Percentiles rank a stretch among this genome's conserved stretches.
Evolutionary conservation across 2,797 vertebrate species (phyloP).

Genomic region (Sus cebifrons): DNA sequence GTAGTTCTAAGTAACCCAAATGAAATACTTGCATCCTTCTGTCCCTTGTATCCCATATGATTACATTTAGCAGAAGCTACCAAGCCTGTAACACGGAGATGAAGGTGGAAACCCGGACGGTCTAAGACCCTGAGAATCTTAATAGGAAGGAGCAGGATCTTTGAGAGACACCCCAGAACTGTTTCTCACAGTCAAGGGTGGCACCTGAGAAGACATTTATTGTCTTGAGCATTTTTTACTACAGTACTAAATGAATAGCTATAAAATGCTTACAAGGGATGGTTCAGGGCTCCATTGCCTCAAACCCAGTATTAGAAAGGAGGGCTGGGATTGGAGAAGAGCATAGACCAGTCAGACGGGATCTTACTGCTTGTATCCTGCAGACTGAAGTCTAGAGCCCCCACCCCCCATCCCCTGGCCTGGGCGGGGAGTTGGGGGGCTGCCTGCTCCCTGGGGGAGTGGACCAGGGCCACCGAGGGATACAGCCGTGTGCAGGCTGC

Average conservation of each 20-base stretch:
- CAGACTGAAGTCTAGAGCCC: neutral
- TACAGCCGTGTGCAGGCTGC: neutral
- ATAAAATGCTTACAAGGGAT: slow-evolving; percentile 77
- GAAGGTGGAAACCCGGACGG: neutral
- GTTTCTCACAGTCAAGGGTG: slow-evolving; percentile 83
- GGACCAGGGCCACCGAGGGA: neutral
- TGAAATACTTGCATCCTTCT: neutral
- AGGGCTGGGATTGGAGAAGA: slow-evolving; percentile 28
- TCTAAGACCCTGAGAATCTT: neutral
- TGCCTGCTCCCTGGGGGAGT: neutral
- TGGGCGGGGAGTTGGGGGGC: rapidly evolving
- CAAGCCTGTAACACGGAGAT: neutral
- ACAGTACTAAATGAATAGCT: slow-evolving; percentile 80
- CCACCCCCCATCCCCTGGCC: no score
- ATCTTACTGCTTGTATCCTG: neutral
- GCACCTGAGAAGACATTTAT: slow-evolving; percentile 78
- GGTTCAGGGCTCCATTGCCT: slow-evolving; percentile 2
- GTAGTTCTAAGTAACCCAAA: neutral
- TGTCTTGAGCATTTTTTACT: slow-evolving; percentile 81
- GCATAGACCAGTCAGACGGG: neutral
- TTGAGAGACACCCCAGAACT: slow-evolving; percentile 69
- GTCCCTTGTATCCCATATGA: neutral
- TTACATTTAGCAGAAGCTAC: slow-evolving; percentile 8
- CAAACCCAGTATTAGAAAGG: slow-evolving; percentile 71
- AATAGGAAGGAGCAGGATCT: slow-evolving; percentile 45